Conservation (phyloP, 2,797 vertebrate genomes). For the Gorsachius magnificus region DNA sequence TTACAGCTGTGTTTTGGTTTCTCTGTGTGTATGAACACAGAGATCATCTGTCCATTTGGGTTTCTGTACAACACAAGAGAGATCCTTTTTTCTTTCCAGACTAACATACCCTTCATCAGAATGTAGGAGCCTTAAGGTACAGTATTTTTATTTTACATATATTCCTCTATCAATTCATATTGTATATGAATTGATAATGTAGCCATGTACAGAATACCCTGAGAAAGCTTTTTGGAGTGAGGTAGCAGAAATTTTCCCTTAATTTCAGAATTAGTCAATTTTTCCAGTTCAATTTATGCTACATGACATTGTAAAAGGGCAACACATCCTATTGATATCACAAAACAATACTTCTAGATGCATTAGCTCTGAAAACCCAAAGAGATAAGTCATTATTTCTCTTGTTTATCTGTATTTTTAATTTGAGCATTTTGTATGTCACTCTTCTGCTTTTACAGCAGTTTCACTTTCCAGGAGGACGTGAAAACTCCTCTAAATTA, state of each 20-base stretch:
- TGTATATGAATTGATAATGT: not conserved
- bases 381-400: not conserved
- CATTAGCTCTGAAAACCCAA: not conserved
- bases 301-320: not conserved
- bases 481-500: not conserved
- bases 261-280: not conserved
- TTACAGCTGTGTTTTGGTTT: slow-evolving; percentile 48
- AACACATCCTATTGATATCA: not conserved
- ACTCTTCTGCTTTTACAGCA: not conserved
- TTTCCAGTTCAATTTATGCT: not conserved
- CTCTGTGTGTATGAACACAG: not conserved
- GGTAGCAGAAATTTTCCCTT: not conserved
- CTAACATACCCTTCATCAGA: not conserved
- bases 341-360: not conserved
- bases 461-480: not conserved
- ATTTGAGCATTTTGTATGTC: not conserved
- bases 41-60: not conserved
- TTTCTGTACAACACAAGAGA: not conserved
- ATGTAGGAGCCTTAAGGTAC: not conserved
- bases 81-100: not conserved
- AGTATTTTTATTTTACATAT: not conserved
- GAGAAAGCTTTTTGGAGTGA: not conserved
- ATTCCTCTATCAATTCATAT: not conserved
- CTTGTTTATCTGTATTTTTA: not conserved
- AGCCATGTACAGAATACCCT: not conserved